phyloP scores from a whole-genome alignment of 1,140 invertebrate species.

The Bathynomus jamesi region DNA sequence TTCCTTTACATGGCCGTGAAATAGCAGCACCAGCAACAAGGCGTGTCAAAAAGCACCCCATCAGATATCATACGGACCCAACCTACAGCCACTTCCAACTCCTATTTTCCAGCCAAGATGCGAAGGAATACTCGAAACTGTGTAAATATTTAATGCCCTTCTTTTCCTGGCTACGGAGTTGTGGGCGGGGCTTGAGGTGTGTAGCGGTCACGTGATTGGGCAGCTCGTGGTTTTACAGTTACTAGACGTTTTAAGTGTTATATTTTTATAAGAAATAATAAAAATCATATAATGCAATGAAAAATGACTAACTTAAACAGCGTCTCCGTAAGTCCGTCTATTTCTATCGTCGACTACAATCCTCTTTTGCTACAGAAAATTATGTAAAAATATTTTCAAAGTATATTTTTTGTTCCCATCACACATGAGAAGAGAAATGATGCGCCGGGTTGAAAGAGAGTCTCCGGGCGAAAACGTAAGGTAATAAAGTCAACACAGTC shows the following conservation, averaged over 20 bases:
- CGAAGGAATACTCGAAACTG: conserved; percentile 29
- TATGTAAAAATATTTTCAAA: no score
- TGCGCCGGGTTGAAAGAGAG: background rate
- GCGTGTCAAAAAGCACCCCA: conserved; percentile 17
- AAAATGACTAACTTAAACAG: no score
- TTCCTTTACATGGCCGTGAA: conserved; percentile 1
- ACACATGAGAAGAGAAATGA: background rate
- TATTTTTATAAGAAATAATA: no score
- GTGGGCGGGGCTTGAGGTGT: conserved; percentile 34
- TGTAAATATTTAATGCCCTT: conserved; percentile 36
- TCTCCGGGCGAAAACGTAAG: background rate
- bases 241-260: no score
- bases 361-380: no score
- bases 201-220: conserved; percentile 32
- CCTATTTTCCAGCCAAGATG: conserved; percentile 30
- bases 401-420: no score
- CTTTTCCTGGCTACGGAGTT: conserved; percentile 17
- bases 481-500: background rate
- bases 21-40: conserved; percentile 7
- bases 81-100: conserved; percentile 15
- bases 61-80: conserved; percentile 8
- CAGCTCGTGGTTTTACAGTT: conserved; percentile 22
- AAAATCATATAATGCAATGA: no score
- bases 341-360: no score
- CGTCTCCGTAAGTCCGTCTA: no score